Percentiles rank a stretch among this genome's conserved stretches.
Evolutionary conservation across 2,113 vertebrate genomes (phyloP).

Genomic region (Ptyas mucosa): DNA sequence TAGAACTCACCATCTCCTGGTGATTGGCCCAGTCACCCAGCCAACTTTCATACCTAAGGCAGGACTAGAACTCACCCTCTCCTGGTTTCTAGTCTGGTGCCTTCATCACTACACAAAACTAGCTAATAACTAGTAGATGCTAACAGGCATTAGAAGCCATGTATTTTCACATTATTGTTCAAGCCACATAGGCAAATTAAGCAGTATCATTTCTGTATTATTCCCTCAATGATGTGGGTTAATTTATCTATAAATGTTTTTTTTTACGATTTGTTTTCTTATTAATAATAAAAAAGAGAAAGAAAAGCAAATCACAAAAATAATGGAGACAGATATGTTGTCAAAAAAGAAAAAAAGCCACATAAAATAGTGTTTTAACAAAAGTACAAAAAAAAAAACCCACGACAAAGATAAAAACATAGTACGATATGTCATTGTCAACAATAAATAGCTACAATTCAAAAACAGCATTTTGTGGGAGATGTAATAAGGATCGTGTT

Average conservation of each 20-base stretch:
- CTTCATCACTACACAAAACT: neutral
- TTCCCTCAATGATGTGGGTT: neutral
- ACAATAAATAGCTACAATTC: neutral
- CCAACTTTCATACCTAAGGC: no score
- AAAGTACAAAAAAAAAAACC: neutral
- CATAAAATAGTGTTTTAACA: neutral
- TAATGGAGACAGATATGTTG: neutral
- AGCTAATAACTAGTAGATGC: slow-evolving; percentile 21
- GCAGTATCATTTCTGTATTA: neutral
- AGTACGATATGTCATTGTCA: neutral
- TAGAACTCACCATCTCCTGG: no score
- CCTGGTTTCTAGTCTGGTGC: neutral
- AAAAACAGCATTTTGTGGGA: neutral
- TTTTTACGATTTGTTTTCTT: neutral
- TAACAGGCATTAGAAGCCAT: slow-evolving; percentile 35
- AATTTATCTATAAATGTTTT: neutral
- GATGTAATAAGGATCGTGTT: neutral
- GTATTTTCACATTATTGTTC: slow-evolving; percentile 34
- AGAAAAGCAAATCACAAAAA: neutral
- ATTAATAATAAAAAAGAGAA: neutral
- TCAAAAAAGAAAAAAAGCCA: neutral
- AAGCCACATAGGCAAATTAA: slow-evolving; percentile 28
- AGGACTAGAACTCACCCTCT: no score
- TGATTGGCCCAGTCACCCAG: no score
- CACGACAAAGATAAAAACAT: neutral